A percentile compares a stretch with the other conserved stretches of the same genome.
Evolutionary conservation across 2,113 vertebrate genomes (phyloP).

Genomic region (Microcebus tavaratra): DNA sequence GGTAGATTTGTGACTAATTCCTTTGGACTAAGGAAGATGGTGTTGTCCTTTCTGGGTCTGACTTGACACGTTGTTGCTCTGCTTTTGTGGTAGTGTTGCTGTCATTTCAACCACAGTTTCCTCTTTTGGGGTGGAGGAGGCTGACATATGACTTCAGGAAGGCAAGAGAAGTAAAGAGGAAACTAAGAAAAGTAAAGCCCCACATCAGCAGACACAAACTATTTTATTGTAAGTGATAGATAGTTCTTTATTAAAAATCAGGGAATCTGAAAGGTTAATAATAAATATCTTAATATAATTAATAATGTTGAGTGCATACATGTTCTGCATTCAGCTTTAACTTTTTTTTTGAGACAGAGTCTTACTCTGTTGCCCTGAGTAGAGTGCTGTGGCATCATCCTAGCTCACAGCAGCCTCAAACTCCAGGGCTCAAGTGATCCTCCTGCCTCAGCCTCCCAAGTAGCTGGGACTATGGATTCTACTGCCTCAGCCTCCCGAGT

Average conservation of each 20-base stretch:
- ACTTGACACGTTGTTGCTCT: not conserved
- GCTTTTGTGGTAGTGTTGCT: not conserved
- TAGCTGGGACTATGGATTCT: no score
- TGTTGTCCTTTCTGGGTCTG: slow-evolving; percentile 29
- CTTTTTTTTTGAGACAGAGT: no score
- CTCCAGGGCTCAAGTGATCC: no score
- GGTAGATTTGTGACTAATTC: not conserved
- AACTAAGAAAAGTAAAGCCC: not conserved
- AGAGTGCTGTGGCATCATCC: no score
- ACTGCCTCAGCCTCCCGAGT: no score
- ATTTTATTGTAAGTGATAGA: not conserved
- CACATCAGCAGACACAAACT: not conserved
- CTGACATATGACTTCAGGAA: slow-evolving; percentile 17
- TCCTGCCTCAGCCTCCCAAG: no score
- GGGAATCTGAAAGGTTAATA: not conserved
- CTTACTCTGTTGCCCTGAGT: no score
- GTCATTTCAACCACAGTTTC: slow-evolving; percentile 28
- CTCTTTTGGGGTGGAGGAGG: slow-evolving; percentile 30
- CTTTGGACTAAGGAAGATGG: not conserved
- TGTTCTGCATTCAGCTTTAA: not conserved
- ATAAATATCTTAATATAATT: not conserved
- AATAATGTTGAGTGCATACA: not conserved
- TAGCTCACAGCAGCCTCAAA: no score
- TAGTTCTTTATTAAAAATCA: not conserved
- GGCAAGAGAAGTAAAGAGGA: slow-evolving; percentile 12